phyloP scores from a whole-genome alignment of 1,140 invertebrate genomes.

The Nephotettix cincticeps region DNA sequence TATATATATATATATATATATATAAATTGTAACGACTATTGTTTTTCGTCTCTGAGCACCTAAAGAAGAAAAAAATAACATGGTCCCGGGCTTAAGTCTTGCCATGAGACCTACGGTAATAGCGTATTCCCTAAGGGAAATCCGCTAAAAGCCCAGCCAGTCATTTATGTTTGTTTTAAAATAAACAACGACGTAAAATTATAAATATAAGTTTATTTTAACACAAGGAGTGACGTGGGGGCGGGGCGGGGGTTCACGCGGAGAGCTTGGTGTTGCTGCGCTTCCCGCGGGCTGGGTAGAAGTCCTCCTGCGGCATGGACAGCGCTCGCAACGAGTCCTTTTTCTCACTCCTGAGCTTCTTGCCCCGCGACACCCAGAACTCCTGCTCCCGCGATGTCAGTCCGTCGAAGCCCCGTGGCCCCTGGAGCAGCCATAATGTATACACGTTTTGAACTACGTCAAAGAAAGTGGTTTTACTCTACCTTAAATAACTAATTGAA shows the following conservation, averaged over 20 bases:
- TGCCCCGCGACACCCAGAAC: conserved; percentile 28
- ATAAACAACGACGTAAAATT: neutral
- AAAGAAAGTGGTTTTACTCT: too few species aligned
- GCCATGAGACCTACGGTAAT: too few species aligned
- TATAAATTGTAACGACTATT: too few species aligned
- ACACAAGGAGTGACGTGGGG: neutral
- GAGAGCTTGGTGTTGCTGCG: conserved; percentile 1
- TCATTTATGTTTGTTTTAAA: too few species aligned
- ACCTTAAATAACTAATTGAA: too few species aligned
- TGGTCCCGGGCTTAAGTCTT: too few species aligned
- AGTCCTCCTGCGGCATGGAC: conserved; percentile 6
- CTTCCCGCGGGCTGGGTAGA: conserved; percentile 25
- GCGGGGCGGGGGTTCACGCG: neutral
- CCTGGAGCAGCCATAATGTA: neutral
- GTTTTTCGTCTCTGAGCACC: too few species aligned
- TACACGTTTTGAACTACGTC: too few species aligned
- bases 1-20: too few species aligned
- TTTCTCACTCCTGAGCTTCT: conserved; percentile 4
- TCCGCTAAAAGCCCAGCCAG: too few species aligned
- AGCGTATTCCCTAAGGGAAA: too few species aligned
- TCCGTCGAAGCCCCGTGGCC: conserved; percentile 17
- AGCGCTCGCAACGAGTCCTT: conserved; percentile 11
- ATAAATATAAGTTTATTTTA: neutral
- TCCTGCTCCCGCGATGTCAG: conserved; percentile 15
- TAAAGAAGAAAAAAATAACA: too few species aligned